phyloP scores from a whole-genome alignment of 2,113 vertebrate species.

The Gymnorhina tibicen region DNA sequence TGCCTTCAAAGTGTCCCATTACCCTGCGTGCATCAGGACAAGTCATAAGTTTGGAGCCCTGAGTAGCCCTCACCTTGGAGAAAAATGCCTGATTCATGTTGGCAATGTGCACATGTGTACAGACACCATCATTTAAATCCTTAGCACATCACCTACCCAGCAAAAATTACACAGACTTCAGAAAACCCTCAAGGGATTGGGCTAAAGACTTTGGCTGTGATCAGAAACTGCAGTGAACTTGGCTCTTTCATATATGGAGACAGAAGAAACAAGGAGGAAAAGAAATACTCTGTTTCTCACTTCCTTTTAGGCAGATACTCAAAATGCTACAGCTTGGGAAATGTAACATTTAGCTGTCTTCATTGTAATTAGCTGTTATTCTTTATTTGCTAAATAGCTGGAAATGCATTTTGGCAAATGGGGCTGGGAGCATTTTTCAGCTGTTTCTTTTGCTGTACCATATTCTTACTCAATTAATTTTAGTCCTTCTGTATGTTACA shows the following conservation, averaged over 20 bases:
- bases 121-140: background rate
- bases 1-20: background rate
- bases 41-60: background rate
- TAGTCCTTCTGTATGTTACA: background rate
- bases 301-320: background rate
- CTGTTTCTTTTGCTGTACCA: background rate
- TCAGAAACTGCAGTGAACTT: background rate
- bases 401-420: background rate
- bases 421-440: conserved; percentile 7
- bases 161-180: background rate
- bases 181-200: background rate
- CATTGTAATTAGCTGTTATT: background rate
- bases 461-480: conserved; percentile 42
- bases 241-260: rapidly evolving
- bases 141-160: rapidly evolving
- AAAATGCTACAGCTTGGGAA: background rate
- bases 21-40: rapidly evolving
- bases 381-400: background rate
- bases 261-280: background rate
- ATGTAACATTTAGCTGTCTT: background rate
- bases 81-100: background rate
- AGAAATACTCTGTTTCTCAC: background rate
- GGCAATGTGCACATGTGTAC: rapidly evolving
- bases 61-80: background rate
- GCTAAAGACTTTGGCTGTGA: background rate